Percentiles rank a stretch among this genome's conserved stretches.
phyloP scores from a whole-genome alignment of 2,113 vertebrate species.

The Microcebus lehilahytsara region DNA sequence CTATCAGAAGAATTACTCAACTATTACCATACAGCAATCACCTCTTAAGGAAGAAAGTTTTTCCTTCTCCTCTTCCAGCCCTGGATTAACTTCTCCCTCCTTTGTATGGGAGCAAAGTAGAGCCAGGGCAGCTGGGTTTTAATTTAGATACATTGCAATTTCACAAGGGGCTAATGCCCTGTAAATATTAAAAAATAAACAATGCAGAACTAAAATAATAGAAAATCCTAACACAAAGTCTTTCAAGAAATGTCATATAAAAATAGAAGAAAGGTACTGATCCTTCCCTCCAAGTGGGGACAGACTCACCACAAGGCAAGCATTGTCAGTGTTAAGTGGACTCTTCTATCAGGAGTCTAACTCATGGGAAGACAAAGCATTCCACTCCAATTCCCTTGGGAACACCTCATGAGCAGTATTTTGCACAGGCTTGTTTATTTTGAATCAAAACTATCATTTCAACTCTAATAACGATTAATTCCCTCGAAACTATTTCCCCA shows the following conservation, averaged over 20 bases:
- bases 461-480: background rate
- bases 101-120: background rate
- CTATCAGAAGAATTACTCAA: constrained; percentile 1
- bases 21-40: background rate
- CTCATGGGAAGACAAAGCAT: background rate
- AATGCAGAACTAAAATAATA: background rate
- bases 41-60: background rate
- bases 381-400: background rate
- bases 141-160: background rate
- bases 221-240: background rate
- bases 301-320: background rate
- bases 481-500: background rate
- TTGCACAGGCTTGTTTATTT: background rate
- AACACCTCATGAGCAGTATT: background rate
- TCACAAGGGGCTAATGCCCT: background rate
- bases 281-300: background rate
- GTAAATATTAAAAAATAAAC: background rate
- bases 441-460: constrained; percentile 14
- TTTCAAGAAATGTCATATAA: background rate
- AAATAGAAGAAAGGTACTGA: background rate
- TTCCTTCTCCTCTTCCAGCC: background rate
- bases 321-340: background rate
- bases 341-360: background rate
- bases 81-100: background rate
- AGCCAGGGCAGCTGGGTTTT: background rate